These are phyloP conservation scores for Spodoptera littoralis DNA, from an alignment of 2,888 invertebrate genomes.

Conservation along the genomic window DNA sequence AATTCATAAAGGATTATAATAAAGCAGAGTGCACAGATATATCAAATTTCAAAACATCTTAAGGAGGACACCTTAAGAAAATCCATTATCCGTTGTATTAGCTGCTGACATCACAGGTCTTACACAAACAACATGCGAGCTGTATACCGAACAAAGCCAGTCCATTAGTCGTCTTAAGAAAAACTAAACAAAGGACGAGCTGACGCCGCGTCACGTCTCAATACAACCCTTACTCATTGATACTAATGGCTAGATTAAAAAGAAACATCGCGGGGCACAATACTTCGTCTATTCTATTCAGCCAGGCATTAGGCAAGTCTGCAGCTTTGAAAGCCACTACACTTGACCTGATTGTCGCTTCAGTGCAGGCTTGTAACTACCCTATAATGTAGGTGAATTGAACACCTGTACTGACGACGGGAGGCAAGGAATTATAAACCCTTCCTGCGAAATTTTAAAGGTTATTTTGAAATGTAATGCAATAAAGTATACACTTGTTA, in stretches of 20 bases:
- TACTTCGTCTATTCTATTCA: not conserved
- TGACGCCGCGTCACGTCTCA: conserved; percentile 1
- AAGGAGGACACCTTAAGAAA: not conserved
- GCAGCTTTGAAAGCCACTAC: conserved; percentile 6
- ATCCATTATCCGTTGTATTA: conserved; percentile 1
- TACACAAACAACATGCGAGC: conserved; percentile 4
- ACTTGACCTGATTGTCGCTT: conserved; percentile 27
- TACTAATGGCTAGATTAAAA: conserved; percentile 8
- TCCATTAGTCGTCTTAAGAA: conserved; percentile 8
- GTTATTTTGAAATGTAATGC: not conserved
- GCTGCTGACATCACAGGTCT: not conserved
- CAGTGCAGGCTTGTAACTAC: conserved; percentile 17
- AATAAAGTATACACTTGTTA: too few species aligned
- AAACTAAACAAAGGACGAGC: conserved; percentile 10
- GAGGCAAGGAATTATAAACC: not conserved
- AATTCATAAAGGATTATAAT: too few species aligned
- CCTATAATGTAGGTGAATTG: not conserved
- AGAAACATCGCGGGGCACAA: conserved; percentile 2
- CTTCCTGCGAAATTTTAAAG: fast-evolving
- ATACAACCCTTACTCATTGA: conserved; percentile 2
- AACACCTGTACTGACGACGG: conserved; percentile 1
- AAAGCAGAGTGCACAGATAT: not conserved
- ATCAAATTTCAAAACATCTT: conserved; percentile 8
- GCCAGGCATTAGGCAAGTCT: not conserved
- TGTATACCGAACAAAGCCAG: not conserved